Conservation (phyloP, 2,888 invertebrate genomes). For the Elegia similella region DNA sequence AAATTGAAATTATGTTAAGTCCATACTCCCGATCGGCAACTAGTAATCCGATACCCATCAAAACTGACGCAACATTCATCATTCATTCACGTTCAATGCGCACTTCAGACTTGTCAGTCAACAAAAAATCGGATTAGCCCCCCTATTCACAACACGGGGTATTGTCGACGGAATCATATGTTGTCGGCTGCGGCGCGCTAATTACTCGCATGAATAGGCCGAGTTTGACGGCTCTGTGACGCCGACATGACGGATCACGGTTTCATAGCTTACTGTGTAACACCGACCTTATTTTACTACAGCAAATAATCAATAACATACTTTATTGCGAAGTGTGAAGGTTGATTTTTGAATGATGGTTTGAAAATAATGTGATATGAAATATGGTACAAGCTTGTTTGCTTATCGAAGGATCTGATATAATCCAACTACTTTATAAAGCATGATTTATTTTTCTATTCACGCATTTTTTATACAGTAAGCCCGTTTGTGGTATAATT, state of each 20-base stretch:
- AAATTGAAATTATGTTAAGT: constrained; percentile 8
- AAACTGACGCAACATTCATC: constrained; percentile 4
- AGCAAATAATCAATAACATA: not conserved
- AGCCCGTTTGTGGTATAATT: constrained; percentile 30
- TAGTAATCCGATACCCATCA: constrained; percentile 10
- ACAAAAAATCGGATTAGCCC: constrained; percentile 50
- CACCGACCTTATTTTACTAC: constrained; percentile 31
- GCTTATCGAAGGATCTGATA: constrained; percentile 35
- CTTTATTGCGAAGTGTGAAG: not conserved
- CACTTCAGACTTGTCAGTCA: constrained; percentile 22
- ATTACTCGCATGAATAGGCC: constrained; percentile 57
- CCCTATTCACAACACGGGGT: constrained; percentile 44
- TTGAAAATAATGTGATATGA: not conserved
- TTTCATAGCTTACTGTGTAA: constrained; percentile 14
- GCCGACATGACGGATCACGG: constrained; percentile 28
- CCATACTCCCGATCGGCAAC: not conserved
- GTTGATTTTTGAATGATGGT: not conserved
- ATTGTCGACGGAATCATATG: constrained; percentile 54
- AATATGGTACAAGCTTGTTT: constrained; percentile 37
- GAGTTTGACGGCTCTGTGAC: constrained; percentile 51
- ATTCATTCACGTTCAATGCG: constrained; percentile 15
- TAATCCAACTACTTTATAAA: constrained; percentile 44
- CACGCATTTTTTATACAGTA: constrained; percentile 26
- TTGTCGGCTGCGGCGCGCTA: constrained; percentile 57
- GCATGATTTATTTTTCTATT: constrained; percentile 42